phyloP scores from a whole-genome alignment of 2,888 invertebrate genomes.

The Apoderus coryli region DNA sequence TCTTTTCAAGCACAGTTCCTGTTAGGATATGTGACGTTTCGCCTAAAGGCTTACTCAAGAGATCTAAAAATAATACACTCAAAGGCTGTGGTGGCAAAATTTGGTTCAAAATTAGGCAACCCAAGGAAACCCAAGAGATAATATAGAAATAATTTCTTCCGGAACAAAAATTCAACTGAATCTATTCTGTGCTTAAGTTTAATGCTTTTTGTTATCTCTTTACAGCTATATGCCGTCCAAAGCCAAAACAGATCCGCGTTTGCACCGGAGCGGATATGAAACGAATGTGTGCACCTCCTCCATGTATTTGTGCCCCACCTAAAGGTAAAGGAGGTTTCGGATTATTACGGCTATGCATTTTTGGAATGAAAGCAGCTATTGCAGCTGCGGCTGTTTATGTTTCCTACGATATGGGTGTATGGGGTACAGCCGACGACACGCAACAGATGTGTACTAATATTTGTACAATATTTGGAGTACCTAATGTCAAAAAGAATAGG shows the following conservation, averaged over 20 bases:
- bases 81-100: no score
- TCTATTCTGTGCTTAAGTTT: no score
- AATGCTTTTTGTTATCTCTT: no score
- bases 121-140: no score
- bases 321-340: conserved; percentile 10
- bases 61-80: no score
- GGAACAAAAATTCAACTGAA: no score
- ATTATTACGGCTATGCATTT: conserved; percentile 6
- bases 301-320: conserved; percentile 26
- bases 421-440: conserved; percentile 31
- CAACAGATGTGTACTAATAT: conserved; percentile 28
- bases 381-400: conserved; percentile 31
- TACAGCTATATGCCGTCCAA: conserved; percentile 20
- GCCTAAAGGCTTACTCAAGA: no score
- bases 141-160: no score
- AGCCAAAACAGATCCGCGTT: conserved; percentile 27
- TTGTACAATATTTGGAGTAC: conserved; percentile 17
- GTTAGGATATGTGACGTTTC: no score
- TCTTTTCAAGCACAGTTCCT: no score
- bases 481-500: conserved; percentile 11
- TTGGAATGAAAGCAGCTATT: conserved; percentile 28
- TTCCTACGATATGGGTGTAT: conserved; percentile 32
- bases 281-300: conserved; percentile 25
- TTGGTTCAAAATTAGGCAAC: no score
- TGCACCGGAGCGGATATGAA: conserved; percentile 31